These are phyloP conservation scores for Pagrus major DNA, from an alignment of 2,113 vertebrate genomes.

Conservation along the genomic window DNA sequence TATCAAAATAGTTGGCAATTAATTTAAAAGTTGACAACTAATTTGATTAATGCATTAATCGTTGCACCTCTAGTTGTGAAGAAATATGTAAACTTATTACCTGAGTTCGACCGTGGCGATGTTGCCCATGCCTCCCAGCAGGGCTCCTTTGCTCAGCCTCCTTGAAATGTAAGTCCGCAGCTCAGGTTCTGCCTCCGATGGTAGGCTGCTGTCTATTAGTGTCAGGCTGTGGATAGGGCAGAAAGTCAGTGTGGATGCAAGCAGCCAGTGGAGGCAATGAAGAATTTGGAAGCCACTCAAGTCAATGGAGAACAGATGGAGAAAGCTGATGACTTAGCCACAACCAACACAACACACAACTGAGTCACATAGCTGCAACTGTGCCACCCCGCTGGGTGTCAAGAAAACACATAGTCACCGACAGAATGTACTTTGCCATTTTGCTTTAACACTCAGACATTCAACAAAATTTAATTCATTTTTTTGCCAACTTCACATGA, in stretches of 20 bases:
- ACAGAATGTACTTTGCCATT: neutral
- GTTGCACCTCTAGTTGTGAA: too few relatives aligned
- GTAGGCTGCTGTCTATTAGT: conserved; percentile 90
- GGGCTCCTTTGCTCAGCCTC: conserved; percentile 93
- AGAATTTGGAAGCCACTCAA: conserved; percentile 54
- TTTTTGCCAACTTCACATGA: neutral
- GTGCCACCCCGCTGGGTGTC: neutral
- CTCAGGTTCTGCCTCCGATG: conserved; percentile 90
- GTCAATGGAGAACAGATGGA: conserved; percentile 68
- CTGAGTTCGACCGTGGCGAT: conserved; percentile 93
- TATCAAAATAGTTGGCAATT: too few relatives aligned
- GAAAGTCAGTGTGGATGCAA: conserved; percentile 33
- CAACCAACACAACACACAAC: conserved; percentile 60
- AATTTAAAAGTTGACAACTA: too few relatives aligned
- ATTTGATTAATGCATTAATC: too few relatives aligned
- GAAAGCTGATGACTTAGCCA: conserved; percentile 63
- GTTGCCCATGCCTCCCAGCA: conserved; percentile 95
- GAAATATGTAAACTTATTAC: conserved; percentile 73
- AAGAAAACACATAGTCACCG: neutral
- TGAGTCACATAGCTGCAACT: conserved; percentile 43
- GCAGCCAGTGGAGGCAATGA: neutral
- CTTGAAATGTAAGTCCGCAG: conserved; percentile 90
- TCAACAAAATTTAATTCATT: conserved; percentile 5
- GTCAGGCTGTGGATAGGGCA: conserved; percentile 86
- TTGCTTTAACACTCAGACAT: neutral